Conservation (phyloP, 1,140 invertebrate species). For the Oscheius sp. region DNA sequence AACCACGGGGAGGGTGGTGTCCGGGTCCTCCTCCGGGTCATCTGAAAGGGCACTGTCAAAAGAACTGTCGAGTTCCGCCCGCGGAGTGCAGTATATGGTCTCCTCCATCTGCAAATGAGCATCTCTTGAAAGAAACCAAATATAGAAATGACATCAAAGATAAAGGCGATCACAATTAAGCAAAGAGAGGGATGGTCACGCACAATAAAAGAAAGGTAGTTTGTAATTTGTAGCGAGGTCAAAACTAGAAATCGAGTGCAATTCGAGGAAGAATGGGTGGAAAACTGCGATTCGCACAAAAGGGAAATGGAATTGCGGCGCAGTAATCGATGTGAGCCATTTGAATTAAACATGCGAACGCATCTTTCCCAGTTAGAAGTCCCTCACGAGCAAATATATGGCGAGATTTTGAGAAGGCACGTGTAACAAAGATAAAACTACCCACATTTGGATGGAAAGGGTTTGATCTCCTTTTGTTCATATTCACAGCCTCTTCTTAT, state of each 20-base stretch:
- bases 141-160: not conserved
- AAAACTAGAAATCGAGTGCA: no score
- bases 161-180: not conserved
- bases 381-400: no score
- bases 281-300: not conserved
- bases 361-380: no score
- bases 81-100: not conserved
- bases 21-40: not conserved
- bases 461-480: no score
- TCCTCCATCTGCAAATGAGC: not conserved
- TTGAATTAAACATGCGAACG: conserved; percentile 10
- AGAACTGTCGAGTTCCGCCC: not conserved
- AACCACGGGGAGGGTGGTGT: not conserved
- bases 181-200: not conserved
- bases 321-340: conserved; percentile 5
- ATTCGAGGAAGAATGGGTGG: not conserved
- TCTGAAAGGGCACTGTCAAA: no score
- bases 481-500: no score
- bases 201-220: not conserved
- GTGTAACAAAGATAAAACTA: no score
- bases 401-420: no score
- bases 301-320: not conserved
- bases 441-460: no score
- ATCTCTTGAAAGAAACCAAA: not conserved
- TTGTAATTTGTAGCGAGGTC: not conserved